Evolutionary conservation across 2,888 invertebrate species (phyloP), one percentile per base, ranked within the genome.

Genomic region (Plagiodera versicolora): DNA sequence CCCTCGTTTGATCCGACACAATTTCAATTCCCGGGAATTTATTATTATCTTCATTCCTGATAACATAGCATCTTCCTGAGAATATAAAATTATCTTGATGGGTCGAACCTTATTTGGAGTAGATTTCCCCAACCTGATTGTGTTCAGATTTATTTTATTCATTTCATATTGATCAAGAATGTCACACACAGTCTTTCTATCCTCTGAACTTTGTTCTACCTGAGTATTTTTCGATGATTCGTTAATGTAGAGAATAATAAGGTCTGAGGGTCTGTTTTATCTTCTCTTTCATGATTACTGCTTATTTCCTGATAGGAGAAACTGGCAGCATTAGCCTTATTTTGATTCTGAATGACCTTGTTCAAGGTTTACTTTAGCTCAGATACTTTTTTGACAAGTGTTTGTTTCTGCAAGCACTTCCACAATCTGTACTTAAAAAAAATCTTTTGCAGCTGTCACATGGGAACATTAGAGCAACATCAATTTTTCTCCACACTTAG

Each of bases 381-480:
- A n/a, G 44, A 53, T 39, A 53, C 52, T 53, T 39, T 5, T 24
- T 39, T 53, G 14, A 53, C 18, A 24, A 53, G 39, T 16, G 52
- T 18, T 11, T 39, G 39, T 19, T 20, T 44, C 2, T 39, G 17
- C 1, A 18, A 18, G 18, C 45, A 45, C 50, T 46, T 19, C 58
- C 58, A 55, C 58, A 61, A n/a, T 61, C 58, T 11, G 19, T 58
- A 48, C 58, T 54, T 10, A 58, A 10, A n/a, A n/a, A n/a, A n/a
- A 28, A 52, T 19, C 10, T 8, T 49, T 39, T 61, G 47, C 58
- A 61, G 17, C 63, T 56, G 45, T 60, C 56, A 28, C 51, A 50
- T 8, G 17, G 11, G 45, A 60, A 56, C 18, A 52, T 18, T 32
- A 35, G 35, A 1, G 9, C 35, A 35, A 17, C 14, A 19, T 51